Base-by-base conservation (phyloP, 1,140 invertebrate species). In the Copidosoma floridanum region DNA sequence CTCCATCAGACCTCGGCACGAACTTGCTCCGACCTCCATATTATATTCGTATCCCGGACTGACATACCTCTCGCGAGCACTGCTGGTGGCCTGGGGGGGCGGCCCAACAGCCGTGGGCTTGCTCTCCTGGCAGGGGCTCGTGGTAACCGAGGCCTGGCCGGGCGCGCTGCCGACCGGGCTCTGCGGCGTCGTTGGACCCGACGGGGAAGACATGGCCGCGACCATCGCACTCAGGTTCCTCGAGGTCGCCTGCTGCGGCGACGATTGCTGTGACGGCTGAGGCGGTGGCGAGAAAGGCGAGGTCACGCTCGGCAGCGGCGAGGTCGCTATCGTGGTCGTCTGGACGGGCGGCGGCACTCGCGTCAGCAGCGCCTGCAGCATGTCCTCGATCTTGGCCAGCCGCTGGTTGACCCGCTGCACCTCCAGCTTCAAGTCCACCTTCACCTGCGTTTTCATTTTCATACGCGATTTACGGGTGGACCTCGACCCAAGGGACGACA, bases 401-500 rank as follows among this genome's bases (percentile, higher is more conserved):
- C 90, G 89, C 70, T 91, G 88, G 72, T 91, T 91, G 55, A 95
- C 83, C 55, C 87, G 82, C 72, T 94, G 91, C 52, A 95, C 87
- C 73, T 95, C 92, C 27, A 94, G 79, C 66, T 93, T 92, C 7
- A 94, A 85, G 68, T 94, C 92, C 48, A 94, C 86, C 70, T 92
- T 91, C 69, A 93, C 61, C 61, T 63, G 32, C 43, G 43, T 20
- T 16, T 46, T 32, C 12, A 32, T 32, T 8, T 8, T 12, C 29
- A 32, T 12, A 6, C n/a, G n/a, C n/a, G n/a, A n/a, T n/a, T n/a
- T n/a, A n/a, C n/a, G n/a, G n/a, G n/a, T n/a, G n/a, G n/a, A n/a
- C n/a, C n/a, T n/a, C n/a, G n/a, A n/a, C n/a, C n/a, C n/a, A n/a
- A n/a, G n/a, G n/a, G n/a, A n/a, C n/a, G n/a, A n/a, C n/a, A n/a